Percentiles rank a stretch among this genome's conserved stretches.
phyloP scores from a whole-genome alignment of 2,888 invertebrate genomes.

The Clepsis dumicolana region DNA sequence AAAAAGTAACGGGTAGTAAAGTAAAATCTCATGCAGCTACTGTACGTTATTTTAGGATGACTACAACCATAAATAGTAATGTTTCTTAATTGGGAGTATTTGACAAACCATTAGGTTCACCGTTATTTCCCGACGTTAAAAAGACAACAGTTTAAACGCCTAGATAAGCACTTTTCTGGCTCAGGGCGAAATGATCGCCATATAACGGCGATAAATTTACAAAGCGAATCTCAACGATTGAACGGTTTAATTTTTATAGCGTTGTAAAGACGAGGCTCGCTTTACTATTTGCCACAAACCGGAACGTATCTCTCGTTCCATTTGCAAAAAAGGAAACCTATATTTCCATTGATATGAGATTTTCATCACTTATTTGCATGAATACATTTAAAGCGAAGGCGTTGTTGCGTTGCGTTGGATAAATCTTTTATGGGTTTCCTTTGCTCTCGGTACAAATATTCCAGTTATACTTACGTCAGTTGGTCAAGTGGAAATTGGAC shows the following conservation, averaged over 20 bases:
- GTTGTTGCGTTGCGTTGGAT: conserved; percentile 11
- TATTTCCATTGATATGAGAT: conserved; percentile 8
- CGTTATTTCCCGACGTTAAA: neutral
- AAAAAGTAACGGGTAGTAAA: neutral
- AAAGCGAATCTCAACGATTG: conserved; percentile 68
- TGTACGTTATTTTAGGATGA: neutral
- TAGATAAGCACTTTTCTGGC: conserved; percentile 49
- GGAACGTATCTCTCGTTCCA: neutral
- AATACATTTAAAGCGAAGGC: conserved; percentile 5
- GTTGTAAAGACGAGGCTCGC: conserved; percentile 62
- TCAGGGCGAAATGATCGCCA: conserved; percentile 57
- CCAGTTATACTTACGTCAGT: neutral
- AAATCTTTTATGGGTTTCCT: conserved; percentile 6
- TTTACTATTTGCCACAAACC: conserved; percentile 47
- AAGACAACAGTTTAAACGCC: neutral
- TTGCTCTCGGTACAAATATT: conserved; percentile 1
- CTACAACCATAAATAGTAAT: neutral
- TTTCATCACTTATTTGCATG: conserved; percentile 14
- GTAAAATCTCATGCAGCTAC: neutral
- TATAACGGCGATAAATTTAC: conserved; percentile 65
- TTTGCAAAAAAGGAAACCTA: conserved; percentile 8
- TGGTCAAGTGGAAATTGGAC: neutral
- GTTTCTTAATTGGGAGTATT: neutral
- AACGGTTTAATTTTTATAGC: conserved; percentile 69
- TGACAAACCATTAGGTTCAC: neutral